Percentiles rank a stretch among this genome's conserved stretches.
Evolutionary conservation across 2,888 invertebrate species (phyloP).

Genomic region (Tipula unca): DNA sequence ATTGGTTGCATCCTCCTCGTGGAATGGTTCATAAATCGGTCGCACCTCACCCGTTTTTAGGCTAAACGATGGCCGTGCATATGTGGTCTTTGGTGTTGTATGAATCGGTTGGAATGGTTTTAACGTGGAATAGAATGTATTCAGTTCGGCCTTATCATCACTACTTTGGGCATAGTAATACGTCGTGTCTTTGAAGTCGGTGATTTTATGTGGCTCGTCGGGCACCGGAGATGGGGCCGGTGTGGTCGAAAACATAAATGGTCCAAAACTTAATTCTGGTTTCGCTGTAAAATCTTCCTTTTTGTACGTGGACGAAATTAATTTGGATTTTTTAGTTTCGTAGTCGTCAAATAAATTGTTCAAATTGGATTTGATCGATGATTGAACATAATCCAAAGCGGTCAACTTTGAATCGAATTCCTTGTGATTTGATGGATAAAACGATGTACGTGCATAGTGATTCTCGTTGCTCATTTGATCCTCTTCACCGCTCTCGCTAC

Average conservation of each 20-base stretch:
- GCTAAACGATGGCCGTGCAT: background rate
- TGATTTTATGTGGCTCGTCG: background rate
- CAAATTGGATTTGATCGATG: conserved; percentile 10
- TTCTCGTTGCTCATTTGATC: background rate
- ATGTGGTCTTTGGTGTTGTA: background rate
- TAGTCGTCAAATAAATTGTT: background rate
- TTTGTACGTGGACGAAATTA: background rate
- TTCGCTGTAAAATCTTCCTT: background rate
- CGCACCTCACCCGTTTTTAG: background rate
- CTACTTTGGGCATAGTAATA: background rate
- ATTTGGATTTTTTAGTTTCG: background rate
- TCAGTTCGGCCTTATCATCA: background rate
- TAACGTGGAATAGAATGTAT: background rate
- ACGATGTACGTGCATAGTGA: background rate
- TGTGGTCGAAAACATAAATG: background rate
- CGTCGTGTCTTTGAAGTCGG: background rate
- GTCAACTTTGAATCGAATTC: background rate
- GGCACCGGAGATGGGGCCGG: background rate
- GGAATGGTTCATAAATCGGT: background rate
- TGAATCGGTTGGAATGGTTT: background rate
- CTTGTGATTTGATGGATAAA: background rate
- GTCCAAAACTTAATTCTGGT: background rate
- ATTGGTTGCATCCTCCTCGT: background rate
- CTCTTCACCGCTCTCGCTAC: background rate
- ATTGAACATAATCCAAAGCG: background rate